Evolutionary conservation across 2,797 vertebrate genomes (phyloP).

Genomic region (Fratercula arctica): DNA sequence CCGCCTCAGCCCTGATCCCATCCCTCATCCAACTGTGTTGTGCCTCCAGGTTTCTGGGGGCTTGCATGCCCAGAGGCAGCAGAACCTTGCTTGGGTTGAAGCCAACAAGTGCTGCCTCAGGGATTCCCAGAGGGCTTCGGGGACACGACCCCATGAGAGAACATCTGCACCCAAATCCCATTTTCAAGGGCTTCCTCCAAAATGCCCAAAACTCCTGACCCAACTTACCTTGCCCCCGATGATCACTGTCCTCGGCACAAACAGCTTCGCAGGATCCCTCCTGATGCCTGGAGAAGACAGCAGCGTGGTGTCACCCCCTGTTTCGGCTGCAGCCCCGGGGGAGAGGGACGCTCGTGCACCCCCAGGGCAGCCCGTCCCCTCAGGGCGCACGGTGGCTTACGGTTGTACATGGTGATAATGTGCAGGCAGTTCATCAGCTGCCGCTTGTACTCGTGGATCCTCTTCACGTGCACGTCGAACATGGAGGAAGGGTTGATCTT

Average conservation of each 20-base stretch:
- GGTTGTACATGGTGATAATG: constrained; percentile 93
- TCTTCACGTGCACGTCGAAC: constrained; percentile 97
- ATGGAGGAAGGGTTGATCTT: constrained; percentile 92
- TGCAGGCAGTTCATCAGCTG: constrained; percentile 97
- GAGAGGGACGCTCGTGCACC: fast-evolving
- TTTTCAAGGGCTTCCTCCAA: background rate
- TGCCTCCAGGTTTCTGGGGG: background rate
- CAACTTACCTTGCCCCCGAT: constrained; percentile 92
- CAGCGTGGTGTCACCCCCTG: background rate
- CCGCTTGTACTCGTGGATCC: constrained; percentile 97
- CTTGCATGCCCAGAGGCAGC: background rate
- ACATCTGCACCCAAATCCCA: background rate
- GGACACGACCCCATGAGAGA: fast-evolving
- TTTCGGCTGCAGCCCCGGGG: background rate
- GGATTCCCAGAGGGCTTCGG: background rate
- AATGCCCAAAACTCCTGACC: fast-evolving
- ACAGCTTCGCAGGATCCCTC: constrained; percentile 82
- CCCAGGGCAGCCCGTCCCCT: background rate
- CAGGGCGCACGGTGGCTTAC: constrained; percentile 66
- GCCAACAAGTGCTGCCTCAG: background rate
- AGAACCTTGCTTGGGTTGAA: background rate
- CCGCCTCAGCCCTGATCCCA: background rate
- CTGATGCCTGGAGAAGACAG: constrained; percentile 83
- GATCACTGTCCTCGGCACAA: constrained; percentile 92
- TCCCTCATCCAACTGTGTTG: background rate